These are phyloP conservation scores for Tyria jacobaeae DNA, from an alignment of 2,888 invertebrate species.

Conservation along the genomic window DNA sequence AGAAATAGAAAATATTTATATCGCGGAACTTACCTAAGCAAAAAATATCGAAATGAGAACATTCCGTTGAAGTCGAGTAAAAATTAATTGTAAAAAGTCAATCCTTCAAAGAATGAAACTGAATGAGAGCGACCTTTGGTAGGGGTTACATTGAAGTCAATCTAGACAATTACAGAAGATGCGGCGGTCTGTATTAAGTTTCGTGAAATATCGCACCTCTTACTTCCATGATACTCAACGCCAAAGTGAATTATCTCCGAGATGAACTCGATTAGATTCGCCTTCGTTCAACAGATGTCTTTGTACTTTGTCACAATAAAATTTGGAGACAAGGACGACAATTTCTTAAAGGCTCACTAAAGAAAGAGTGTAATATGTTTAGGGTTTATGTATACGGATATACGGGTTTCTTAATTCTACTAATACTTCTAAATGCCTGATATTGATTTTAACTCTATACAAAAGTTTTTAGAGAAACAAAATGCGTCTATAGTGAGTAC, in stretches of 20 bases:
- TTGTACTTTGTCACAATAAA: constrained; percentile 1
- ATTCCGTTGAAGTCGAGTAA: too few species aligned
- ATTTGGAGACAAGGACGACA: neutral
- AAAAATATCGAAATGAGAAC: too few species aligned
- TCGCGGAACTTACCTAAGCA: too few species aligned
- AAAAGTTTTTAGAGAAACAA: too few species aligned
- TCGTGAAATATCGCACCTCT: constrained; percentile 14
- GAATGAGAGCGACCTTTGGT: neutral
- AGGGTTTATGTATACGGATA: too few species aligned
- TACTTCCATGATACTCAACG: neutral
- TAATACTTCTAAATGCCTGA: too few species aligned
- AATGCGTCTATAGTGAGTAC: too few species aligned
- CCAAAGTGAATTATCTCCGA: constrained; percentile 16
- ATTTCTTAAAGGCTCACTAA: too few species aligned
- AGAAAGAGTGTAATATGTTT: too few species aligned
- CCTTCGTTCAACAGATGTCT: constrained; percentile 15
- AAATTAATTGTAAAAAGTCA: neutral
- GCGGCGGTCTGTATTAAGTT: constrained; percentile 17
- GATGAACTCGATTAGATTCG: constrained; percentile 15
- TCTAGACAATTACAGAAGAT: constrained; percentile 9
- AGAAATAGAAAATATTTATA: too few species aligned
- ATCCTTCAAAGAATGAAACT: neutral
- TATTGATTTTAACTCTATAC: too few species aligned
- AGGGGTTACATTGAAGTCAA: constrained; percentile 10
- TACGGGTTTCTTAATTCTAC: too few species aligned